Conservation (phyloP, 2,888 invertebrate species). For the Abrostola triplasia region DNA sequence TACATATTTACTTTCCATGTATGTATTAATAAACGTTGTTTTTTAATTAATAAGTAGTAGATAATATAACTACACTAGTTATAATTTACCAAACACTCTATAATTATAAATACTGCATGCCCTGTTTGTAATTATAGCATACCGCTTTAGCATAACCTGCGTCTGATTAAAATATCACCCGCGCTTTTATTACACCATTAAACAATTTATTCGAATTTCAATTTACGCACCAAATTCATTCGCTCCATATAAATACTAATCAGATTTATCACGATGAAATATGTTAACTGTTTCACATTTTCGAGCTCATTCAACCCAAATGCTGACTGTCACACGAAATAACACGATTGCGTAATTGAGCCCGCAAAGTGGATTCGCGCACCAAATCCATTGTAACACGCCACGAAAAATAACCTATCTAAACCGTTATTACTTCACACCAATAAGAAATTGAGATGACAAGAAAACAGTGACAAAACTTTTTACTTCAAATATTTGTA, state of each 20-base stretch:
- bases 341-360: conserved; percentile 37
- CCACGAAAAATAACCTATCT: conserved; percentile 16
- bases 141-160: too few species aligned
- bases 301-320: conserved; percentile 33
- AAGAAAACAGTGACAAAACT: conserved; percentile 58
- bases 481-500: conserved; percentile 77
- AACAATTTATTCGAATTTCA: conserved; percentile 44
- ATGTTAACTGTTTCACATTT: conserved; percentile 52
- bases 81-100: too few species aligned
- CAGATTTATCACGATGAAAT: conserved; percentile 52
- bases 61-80: too few species aligned
- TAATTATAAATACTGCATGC: too few species aligned
- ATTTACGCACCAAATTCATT: conserved; percentile 35
- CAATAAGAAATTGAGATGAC: conserved; percentile 61
- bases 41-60: too few species aligned
- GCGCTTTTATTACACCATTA: conserved; percentile 42
- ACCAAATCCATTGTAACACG: conserved; percentile 18
- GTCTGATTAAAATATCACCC: conserved; percentile 36
- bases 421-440: conserved; percentile 40
- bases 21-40: too few species aligned
- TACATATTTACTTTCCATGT: too few species aligned
- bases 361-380: conserved; percentile 42
- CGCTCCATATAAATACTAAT: conserved; percentile 49
- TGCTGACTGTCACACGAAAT: conserved; percentile 41
- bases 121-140: too few species aligned